Evolutionary conservation across 53 echinoderm and acorn worm species (phyloP).

Genomic region (Luidia sarsii): DNA sequence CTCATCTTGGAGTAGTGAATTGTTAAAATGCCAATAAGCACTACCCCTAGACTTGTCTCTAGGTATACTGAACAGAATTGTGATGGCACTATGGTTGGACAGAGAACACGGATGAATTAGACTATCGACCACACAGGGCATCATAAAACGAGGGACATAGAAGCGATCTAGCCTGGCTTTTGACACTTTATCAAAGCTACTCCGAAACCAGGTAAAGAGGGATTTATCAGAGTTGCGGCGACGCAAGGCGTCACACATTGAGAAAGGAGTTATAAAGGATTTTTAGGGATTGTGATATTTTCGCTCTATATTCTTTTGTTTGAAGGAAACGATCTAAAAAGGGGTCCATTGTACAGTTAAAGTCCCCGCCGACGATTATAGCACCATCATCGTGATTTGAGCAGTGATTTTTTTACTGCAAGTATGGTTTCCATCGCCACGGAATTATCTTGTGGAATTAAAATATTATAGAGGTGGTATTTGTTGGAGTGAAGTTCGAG

Average conservation of each 20-base stretch:
- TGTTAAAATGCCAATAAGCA: slow-evolving; percentile 19
- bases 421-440: neutral
- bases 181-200: neutral
- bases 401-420: neutral
- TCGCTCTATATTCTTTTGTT: neutral
- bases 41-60: neutral
- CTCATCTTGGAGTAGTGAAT: slow-evolving; percentile 11
- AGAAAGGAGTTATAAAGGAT: neutral
- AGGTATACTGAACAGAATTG: neutral
- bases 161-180: slow-evolving; percentile 14
- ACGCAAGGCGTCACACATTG: neutral
- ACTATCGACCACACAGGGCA: neutral
- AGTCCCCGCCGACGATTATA: neutral
- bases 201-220: neutral
- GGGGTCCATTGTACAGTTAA: neutral
- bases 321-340: neutral
- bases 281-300: neutral
- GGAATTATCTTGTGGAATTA: slow-evolving; percentile 11
- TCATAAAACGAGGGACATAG: neutral
- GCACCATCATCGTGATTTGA: neutral
- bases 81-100: slow-evolving; percentile 26
- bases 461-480: slow-evolving; percentile 9
- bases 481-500: neutral
- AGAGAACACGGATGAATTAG: slow-evolving; percentile 1
- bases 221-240: neutral